Conservation (phyloP, 2,113 vertebrate genomes). For the Cryptotis parvus region DNA sequence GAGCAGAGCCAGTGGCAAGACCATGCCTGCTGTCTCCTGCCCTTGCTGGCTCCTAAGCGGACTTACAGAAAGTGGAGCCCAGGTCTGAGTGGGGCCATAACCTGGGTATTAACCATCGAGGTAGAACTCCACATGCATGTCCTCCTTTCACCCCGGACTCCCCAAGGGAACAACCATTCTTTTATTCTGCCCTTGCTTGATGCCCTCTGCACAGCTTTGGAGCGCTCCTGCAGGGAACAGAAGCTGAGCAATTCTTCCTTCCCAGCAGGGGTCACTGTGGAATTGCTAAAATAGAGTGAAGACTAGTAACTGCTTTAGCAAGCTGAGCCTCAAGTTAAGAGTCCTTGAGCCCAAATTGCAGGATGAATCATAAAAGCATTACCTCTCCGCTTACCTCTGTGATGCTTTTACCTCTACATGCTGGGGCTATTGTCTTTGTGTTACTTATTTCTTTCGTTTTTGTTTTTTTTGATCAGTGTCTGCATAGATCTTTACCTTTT, state of each 20-base stretch:
- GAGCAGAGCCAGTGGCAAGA: neutral
- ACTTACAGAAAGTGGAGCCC: too few relatives aligned
- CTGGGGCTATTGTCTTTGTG: neutral
- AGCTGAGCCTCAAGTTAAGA: slow-evolving; percentile 34
- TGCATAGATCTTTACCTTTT: neutral
- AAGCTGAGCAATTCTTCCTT: neutral
- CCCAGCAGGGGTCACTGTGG: slow-evolving; percentile 89
- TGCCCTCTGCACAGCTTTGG: slow-evolving; percentile 18
- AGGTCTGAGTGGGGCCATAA: accelerated
- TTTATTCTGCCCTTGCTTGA: slow-evolving; percentile 32
- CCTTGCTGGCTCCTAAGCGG: too few relatives aligned
- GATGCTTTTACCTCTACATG: neutral
- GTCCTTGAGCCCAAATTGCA: slow-evolving; percentile 14
- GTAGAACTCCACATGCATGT: neutral
- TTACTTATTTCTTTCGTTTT: neutral
- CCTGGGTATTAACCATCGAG: slow-evolving; percentile 52
- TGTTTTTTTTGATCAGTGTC: neutral
- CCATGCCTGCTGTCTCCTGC: too few relatives aligned
- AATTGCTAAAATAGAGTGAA: slow-evolving; percentile 71
- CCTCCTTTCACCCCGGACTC: neutral
- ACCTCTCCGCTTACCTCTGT: neutral
- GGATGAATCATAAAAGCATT: neutral
- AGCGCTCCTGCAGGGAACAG: slow-evolving; percentile 50
- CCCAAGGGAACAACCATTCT: slow-evolving; percentile 34
- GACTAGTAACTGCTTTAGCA: slow-evolving; percentile 10